These are phyloP conservation scores for Epizoanthus stellaris DNA, from an alignment of 92 coral and sea anemone genomes.

Conservation along the genomic window DNA sequence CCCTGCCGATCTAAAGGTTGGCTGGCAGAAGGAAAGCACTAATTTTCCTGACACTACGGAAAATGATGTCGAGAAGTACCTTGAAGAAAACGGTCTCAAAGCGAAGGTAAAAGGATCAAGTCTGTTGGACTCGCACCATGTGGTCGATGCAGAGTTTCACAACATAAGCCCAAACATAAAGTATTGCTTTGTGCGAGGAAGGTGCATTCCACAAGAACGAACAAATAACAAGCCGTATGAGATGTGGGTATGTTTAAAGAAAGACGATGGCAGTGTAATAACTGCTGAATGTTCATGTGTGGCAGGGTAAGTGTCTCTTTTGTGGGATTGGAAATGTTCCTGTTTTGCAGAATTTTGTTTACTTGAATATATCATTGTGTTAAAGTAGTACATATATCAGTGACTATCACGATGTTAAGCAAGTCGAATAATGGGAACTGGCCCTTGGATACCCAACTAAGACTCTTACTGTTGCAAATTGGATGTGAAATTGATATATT, in stretches of 20 bases:
- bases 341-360: too few relatives aligned
- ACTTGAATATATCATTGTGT: too few relatives aligned
- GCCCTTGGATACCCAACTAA: too few relatives aligned
- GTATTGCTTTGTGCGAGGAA: constrained; percentile 38
- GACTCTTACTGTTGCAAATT: too few relatives aligned
- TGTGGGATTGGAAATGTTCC: too few relatives aligned
- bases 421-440: too few relatives aligned
- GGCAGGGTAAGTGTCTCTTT: constrained; percentile 11
- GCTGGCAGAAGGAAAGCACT: background rate
- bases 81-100: background rate
- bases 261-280: constrained; percentile 5
- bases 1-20: background rate
- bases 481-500: too few relatives aligned
- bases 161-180: constrained; percentile 17
- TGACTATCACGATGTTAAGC: background rate
- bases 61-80: background rate
- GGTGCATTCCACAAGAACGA: constrained; percentile 50
- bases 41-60: constrained; percentile 6
- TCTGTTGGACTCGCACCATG: constrained; percentile 8
- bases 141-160: constrained; percentile 29
- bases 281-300: constrained; percentile 31
- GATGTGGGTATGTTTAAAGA: background rate
- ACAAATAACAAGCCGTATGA: constrained; percentile 23
- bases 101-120: constrained; percentile 7
- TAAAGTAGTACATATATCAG: background rate